Evolutionary conservation across 2,888 invertebrate genomes (phyloP), one percentile per base, ranked within the genome.

Genomic region (Rhamphomyia laevipes): DNA sequence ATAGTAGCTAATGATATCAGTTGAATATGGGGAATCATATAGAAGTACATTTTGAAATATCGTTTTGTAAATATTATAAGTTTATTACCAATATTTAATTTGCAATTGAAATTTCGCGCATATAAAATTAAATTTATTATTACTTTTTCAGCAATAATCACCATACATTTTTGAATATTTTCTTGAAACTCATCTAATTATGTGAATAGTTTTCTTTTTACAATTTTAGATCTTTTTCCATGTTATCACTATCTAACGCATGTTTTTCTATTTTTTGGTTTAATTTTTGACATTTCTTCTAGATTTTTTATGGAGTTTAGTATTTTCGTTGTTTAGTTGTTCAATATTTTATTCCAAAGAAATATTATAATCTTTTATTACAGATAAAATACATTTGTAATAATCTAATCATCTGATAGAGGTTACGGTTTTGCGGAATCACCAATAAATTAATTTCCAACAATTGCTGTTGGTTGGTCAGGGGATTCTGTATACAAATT

Each of bases 121-220:
- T 45, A 46, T n/a, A 10, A 33, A 27, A 43, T 11, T 23, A 31
- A 17, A 7, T 16, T 33, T 33, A 21, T 38, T 48, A 68, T 69
- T 58, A 68, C 67, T 40, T 58, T 59, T 47, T 69, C 65, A 0
- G 68, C 67, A 31, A 67, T 50, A 1, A 54, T 50, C 27, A 67
- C 55, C 0, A 64, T 66, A 3, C 60, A 58, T 5, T 56, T 54
- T 3, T 63, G 58, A 21, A 56, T 55, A 27, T 48, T 55, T 27
- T 64, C 64, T 5, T 65, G 59, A 18, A 59, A 61, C 15, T 64
- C 63, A 5, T 65, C 59, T 15, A 70, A 48, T 51, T 64, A 63
- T 3, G 61, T 58, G 49, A 67, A 47, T 15, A 69, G 48, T 3
- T 68, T 46, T 67, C 66, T 2, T 50, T 35, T 50, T 69, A 67